Evolutionary conservation across 2,888 invertebrate genomes (phyloP), one percentile per base, ranked within the genome.

Genomic region (Acronicta aceris): DNA sequence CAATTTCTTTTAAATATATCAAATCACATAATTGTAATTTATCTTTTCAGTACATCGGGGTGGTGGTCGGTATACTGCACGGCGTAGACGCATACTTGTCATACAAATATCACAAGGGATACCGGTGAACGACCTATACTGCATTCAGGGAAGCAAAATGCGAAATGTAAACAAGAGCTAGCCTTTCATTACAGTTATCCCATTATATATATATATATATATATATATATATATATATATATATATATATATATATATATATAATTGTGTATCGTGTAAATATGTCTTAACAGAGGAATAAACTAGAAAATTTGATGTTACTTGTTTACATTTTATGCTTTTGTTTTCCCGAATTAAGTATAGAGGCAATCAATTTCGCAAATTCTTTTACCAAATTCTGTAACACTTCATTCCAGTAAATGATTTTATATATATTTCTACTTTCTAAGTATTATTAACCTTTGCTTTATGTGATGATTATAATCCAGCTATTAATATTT

Each of bases 81-180:
- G 97, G 96, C 0, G 95, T 97, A 45, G 98, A 98, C 85, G 97
- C 97, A 0, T 97, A 97, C 87, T 95, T 97, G 77, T 96, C 97
- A 0, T 97, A 97, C 79, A 96, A 95, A 77, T 96, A 96, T 81
- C 96, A 95, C 73, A 96, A 95, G 43, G 76, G 79, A 16, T 76
- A 72, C 25, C 76, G 78, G 84, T 76, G 95, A 96, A 90, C 9
- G 16, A 38, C 38, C 38, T 38, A 38, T 38, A n/a, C 8, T 38
- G n/a, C 38, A 7, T 38, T 38, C 13, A 38, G n/a, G 12, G 38
- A 38, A n/a, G 7, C n/a, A 38, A 38, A n/a, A 5, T 12, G n/a
- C 38, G 38, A 38, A 38, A 38, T 38, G 38, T 38, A 38, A n/a
- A 38, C 38, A 38, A 38, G n/a, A 38, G 13, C 13, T 36, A 13